Conservation (phyloP, 2,113 vertebrate genomes). For the Tachycineta bicolor region DNA sequence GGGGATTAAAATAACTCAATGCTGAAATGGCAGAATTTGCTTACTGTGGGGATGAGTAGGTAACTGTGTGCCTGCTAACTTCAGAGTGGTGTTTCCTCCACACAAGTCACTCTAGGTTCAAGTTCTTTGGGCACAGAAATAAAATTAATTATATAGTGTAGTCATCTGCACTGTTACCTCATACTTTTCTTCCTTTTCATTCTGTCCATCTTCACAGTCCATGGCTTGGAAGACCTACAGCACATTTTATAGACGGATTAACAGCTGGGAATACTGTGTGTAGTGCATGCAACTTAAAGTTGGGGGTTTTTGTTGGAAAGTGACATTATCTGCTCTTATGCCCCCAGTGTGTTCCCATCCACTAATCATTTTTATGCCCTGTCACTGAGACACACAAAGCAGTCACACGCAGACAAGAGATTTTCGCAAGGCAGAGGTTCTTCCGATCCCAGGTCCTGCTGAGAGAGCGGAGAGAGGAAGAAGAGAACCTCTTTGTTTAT, state of each 20-base stretch:
- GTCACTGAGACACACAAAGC: too few relatives aligned
- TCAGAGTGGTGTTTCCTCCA: not conserved
- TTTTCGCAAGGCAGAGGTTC: too few relatives aligned
- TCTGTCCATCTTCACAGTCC: not conserved
- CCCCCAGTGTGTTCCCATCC: not conserved
- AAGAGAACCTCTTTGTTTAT: too few relatives aligned
- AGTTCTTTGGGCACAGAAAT: not conserved
- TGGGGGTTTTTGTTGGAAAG: rapidly evolving
- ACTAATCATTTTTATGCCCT: not conserved
- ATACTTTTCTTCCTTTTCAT: not conserved
- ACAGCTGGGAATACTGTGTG: not conserved
- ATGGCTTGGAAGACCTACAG: not conserved
- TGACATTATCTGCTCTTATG: not conserved
- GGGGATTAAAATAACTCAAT: not conserved
- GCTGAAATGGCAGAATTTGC: not conserved
- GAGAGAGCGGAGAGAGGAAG: too few relatives aligned
- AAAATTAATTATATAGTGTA: not conserved
- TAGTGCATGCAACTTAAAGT: not conserved
- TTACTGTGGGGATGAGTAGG: too few relatives aligned
- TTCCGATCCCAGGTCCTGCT: too few relatives aligned
- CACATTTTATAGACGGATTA: not conserved
- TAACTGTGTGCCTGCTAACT: not conserved
- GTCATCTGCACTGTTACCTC: not conserved
- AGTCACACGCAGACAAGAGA: too few relatives aligned
- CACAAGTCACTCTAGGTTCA: not conserved